Conservation (phyloP, 2,888 invertebrate genomes). For the Meteorus colon region DNA sequence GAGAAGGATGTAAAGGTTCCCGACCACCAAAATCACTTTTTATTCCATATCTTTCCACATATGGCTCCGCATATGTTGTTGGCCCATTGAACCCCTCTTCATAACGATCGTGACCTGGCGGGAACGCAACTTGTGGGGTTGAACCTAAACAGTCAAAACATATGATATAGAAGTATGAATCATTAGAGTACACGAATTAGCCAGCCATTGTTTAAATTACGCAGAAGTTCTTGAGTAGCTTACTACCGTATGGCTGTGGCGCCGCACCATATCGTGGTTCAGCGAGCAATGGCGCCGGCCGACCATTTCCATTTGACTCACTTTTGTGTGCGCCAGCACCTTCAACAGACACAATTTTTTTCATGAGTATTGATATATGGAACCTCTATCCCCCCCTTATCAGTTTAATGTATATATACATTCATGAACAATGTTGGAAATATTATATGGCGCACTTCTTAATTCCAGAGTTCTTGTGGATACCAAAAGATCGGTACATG, state of each 20-base stretch:
- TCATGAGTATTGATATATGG: conserved; percentile 14
- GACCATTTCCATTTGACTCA: conserved; percentile 71
- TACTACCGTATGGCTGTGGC: conserved; percentile 93
- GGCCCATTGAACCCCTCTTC: conserved; percentile 71
- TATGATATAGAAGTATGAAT: background rate
- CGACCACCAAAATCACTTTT: conserved; percentile 70
- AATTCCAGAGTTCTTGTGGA: too few relatives aligned
- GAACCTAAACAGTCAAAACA: conserved; percentile 59
- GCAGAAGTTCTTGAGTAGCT: conserved; percentile 10
- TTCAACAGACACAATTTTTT: conserved; percentile 46
- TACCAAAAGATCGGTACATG: too few relatives aligned
- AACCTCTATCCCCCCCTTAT: too few relatives aligned
- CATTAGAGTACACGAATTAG: background rate
- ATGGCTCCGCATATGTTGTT: conserved; percentile 69
- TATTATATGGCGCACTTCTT: too few relatives aligned
- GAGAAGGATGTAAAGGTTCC: conserved; percentile 70
- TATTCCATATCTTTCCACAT: conserved; percentile 70
- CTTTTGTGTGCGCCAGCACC: conserved; percentile 71
- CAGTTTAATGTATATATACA: too few relatives aligned
- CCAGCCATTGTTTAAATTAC: background rate
- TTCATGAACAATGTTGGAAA: too few relatives aligned
- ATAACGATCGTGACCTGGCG: conserved; percentile 70
- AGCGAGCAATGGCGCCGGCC: conserved; percentile 89
- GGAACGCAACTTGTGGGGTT: conserved; percentile 67
- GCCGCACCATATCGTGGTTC: conserved; percentile 92